Evolutionary conservation across 2,113 vertebrate genomes (phyloP), one percentile per base, ranked within the genome.

Genomic region (Labrus mixtus): DNA sequence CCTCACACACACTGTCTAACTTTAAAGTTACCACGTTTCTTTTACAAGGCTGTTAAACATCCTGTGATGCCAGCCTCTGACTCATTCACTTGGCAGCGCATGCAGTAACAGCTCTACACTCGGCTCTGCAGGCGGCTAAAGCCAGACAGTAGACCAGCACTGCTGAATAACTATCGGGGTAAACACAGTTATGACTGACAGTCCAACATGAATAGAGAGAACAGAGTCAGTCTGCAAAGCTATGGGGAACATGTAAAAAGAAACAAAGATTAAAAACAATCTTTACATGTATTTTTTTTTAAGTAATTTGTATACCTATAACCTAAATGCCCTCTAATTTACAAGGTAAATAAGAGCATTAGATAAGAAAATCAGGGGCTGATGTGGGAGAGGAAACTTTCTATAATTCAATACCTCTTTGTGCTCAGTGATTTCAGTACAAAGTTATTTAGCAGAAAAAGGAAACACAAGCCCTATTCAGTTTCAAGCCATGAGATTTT

Each of bases 21-120:
- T 48, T 48, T 48, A 48, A n/a, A 51, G 48, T 10, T 20, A 6
- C 17, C 19, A 51, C 13, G 12, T 51, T 51, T 20, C 2, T 20
- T 51, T 43, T 16, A 25, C 22, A 43, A 19, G 13, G 10, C 15
- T 50, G 53, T 19, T 25, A 22, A 65, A 73, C 33, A 7, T 48
- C 7, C 3, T 6, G 3, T 48, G 46, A 43, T 57, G 53, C 17
- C 43, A 72, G n/a, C 10, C 3, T 58, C 51, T 81, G 78, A 75
- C 60, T 76, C 72, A 76, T 51, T 19, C 29, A 56, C 0, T 51
- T 56, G 64, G 56, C 64, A 68, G 57, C 0, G 64, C 29, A 6
- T 33, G 29, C n/a, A 33, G 23, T 43, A 54, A 20, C 46, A 59
- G 20, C 2, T 22, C 13, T 53, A 59, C 10, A 16, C 1, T 13